Conservation (phyloP, 1,140 invertebrate genomes). For the Adoxophyes honmai region DNA sequence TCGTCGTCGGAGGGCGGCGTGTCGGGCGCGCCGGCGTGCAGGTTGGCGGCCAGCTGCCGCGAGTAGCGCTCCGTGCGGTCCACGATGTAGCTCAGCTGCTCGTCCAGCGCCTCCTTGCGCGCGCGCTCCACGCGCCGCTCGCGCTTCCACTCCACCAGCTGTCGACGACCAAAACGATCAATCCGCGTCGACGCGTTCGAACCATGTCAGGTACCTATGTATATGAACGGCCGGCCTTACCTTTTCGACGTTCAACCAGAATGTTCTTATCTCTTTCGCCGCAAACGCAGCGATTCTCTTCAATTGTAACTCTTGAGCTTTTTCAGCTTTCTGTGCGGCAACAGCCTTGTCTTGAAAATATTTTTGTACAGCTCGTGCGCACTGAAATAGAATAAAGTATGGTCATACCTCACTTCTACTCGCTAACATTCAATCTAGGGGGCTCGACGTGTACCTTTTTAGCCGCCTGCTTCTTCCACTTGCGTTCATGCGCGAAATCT, state of each 20-base stretch:
- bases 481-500: constrained; percentile 97
- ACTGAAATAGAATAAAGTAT: constrained; percentile 56
- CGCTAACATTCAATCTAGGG: no score
- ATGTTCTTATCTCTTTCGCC: constrained; percentile 95
- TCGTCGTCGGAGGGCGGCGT: constrained; percentile 53
- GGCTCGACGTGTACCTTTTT: constrained; percentile 86
- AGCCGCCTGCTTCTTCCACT: constrained; percentile 97
- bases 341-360: constrained; percentile 96
- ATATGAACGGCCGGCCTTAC: constrained; percentile 37
- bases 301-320: constrained; percentile 92
- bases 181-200: neutral
- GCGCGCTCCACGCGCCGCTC: constrained; percentile 95
- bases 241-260: constrained; percentile 98
- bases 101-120: constrained; percentile 95
- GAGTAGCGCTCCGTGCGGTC: constrained; percentile 99
- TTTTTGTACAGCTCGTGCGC: constrained; percentile 94
- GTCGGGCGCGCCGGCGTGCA: constrained; percentile 31
- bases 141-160: constrained; percentile 97
- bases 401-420: no score
- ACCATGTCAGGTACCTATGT: no score
- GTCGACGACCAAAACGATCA: neutral
- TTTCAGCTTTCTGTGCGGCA: constrained; percentile 92
- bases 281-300: constrained; percentile 92
- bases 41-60: constrained; percentile 86
- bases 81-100: constrained; percentile 98